Evolutionary conservation across 2,113 vertebrate species (phyloP), one percentile per base, ranked within the genome.

Genomic region (Hippopotamus amphibius): DNA sequence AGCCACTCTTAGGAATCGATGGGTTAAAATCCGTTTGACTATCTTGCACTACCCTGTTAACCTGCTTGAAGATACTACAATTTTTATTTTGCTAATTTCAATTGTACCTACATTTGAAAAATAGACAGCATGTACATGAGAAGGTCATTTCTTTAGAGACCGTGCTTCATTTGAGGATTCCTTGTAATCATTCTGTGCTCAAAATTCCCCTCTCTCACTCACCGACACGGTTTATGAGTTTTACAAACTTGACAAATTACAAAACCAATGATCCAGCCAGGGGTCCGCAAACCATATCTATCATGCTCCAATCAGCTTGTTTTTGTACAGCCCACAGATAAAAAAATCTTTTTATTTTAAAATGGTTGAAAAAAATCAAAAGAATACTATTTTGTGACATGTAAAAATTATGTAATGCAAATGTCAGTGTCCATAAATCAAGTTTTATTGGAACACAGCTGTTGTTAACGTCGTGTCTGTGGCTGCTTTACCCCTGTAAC

Each of bases 61-160:
- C 11, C 15, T 12, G 1, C n/a, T 50, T 61, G 43, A 76, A 63
- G n/a, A 21, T 71, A 85, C 26, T 22, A 1, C 71, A 55, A 43
- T n/a, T 43, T 94, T 59, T 48, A 74, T 69, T 81, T 95, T 68
- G 63, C 11, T 37, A 48, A 68, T 80, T 92, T 92, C 28, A 72
- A 53, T 48, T 74, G 30, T 71, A 55, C 6, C 46, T 28, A 43
- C 28, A 46, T n/a, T 82, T 77, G 59, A 76, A 68, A 81, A 71
- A 63, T n/a, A 48, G 21, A 28, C 53, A 90, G 21, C 76, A 41
- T 19, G 66, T 19, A n/a, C 13, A 55, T n/a, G 6, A 79, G 41
- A 8, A 74, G 59, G 3, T 43, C 33, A 68, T 22, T 72, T n/a
- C 55, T 43, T 5, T 16, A 33, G 81, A 79, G 48, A 68, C 2